A percentile compares a stretch with the other conserved stretches of the same genome.
Evolutionary conservation across 1,140 invertebrate genomes (phyloP).

Genomic region (Zaprionus africanus): DNA sequence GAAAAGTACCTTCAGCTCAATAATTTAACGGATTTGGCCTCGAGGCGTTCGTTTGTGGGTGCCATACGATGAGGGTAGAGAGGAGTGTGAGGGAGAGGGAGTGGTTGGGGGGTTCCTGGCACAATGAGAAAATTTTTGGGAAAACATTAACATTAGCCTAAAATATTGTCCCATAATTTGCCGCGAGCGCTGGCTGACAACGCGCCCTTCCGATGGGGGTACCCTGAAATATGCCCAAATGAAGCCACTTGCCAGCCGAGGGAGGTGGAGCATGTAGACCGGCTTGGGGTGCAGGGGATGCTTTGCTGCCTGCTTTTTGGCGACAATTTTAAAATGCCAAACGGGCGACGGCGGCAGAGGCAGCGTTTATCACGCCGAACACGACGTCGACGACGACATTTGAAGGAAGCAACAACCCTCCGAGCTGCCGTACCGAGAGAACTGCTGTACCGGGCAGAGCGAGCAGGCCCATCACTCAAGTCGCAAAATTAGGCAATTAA

Average conservation of each 20-base stretch:
- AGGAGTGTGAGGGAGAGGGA: neutral
- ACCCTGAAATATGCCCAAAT: constrained; percentile 76
- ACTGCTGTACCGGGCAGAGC: constrained; percentile 7
- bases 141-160: constrained; percentile 84
- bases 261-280: neutral
- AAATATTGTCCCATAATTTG: constrained; percentile 84
- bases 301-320: constrained; percentile 48
- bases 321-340: constrained; percentile 83
- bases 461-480: constrained; percentile 79
- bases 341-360: constrained; percentile 44
- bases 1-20: constrained; percentile 83
- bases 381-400: constrained; percentile 51
- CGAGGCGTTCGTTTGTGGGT: constrained; percentile 42
- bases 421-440: neutral
- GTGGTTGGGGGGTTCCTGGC: constrained; percentile 39
- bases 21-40: constrained; percentile 81
- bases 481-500: constrained; percentile 84
- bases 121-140: constrained; percentile 82
- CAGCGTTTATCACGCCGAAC: constrained; percentile 74
- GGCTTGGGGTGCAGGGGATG: constrained; percentile 22
- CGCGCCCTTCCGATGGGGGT: constrained; percentile 47
- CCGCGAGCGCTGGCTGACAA: constrained; percentile 78
- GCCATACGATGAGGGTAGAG: constrained; percentile 17
- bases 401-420: constrained; percentile 54
- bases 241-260: constrained; percentile 74